These are phyloP conservation scores for Chiloscyllium punctatum DNA, from an alignment of 2,797 vertebrate species.

Conservation along the genomic window DNA sequence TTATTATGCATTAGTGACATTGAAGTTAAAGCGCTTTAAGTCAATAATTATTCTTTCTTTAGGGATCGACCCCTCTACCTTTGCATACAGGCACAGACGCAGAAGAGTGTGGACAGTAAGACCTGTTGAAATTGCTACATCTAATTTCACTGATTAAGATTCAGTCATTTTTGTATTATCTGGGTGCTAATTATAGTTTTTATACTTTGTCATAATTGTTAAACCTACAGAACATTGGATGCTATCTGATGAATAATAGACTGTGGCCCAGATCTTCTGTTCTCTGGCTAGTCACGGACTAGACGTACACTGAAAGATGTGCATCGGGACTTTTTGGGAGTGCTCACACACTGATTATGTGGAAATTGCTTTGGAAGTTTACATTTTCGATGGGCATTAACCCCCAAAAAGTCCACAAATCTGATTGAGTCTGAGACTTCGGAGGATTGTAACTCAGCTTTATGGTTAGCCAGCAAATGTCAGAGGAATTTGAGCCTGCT, in stretches of 20 bases:
- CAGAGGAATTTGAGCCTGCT: too few relatives aligned
- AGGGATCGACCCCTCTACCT: slow-evolving; percentile 70
- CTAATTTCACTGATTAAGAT: slow-evolving; percentile 30
- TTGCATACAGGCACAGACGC: slow-evolving; percentile 63
- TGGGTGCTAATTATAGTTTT: not conserved
- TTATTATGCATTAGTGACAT: not conserved
- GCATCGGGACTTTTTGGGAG: too few relatives aligned
- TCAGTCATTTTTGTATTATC: slow-evolving; percentile 11
- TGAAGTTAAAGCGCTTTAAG: slow-evolving; percentile 21
- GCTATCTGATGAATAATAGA: not conserved
- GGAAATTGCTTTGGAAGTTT: too few relatives aligned
- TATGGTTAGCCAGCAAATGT: too few relatives aligned
- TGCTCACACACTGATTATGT: too few relatives aligned
- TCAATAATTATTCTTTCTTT: slow-evolving; percentile 45
- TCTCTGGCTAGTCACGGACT: too few relatives aligned
- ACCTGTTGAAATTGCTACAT: slow-evolving; percentile 19
- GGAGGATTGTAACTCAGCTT: too few relatives aligned
- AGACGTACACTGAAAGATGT: too few relatives aligned
- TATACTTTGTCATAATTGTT: not conserved
- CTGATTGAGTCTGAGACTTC: too few relatives aligned
- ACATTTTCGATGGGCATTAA: too few relatives aligned
- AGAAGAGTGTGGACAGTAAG: slow-evolving; percentile 70
- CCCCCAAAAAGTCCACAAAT: too few relatives aligned
- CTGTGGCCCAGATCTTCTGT: too few relatives aligned
- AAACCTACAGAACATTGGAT: not conserved